Percentiles rank a stretch among this genome's conserved stretches.
Conservation (phyloP, 2,113 vertebrate genomes). For the Paedocypris sp. region DNA sequence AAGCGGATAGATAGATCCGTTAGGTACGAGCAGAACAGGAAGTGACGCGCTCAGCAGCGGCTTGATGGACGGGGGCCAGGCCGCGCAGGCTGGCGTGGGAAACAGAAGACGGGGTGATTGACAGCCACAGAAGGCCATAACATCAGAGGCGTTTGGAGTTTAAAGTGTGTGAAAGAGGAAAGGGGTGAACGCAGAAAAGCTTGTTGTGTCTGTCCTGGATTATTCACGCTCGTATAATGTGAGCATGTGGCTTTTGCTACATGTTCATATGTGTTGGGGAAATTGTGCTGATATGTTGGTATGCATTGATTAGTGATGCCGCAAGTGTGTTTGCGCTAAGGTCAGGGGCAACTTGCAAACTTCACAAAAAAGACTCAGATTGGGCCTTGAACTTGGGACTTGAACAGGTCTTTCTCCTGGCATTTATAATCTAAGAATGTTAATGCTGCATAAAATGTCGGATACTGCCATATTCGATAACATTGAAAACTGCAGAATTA, state of each 20-base stretch:
- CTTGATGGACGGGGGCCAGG: not conserved
- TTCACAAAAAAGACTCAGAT: too few relatives aligned
- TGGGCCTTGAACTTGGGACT: too few relatives aligned
- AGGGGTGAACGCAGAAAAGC: not conserved
- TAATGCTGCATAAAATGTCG: too few relatives aligned
- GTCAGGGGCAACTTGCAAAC: too few relatives aligned
- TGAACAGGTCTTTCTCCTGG: too few relatives aligned
- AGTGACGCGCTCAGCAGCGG: not conserved
- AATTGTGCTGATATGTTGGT: too few relatives aligned
- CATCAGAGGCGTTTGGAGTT: constrained; percentile 25
- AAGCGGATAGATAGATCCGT: too few relatives aligned
- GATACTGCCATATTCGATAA: too few relatives aligned
- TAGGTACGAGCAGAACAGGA: not conserved
- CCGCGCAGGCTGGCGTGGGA: constrained; percentile 21
- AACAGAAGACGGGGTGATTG: constrained; percentile 35
- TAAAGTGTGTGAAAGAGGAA: constrained; percentile 7
- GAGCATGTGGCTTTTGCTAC: constrained; percentile 19
- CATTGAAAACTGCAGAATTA: too few relatives aligned
- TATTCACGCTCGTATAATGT: constrained; percentile 14
- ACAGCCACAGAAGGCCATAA: constrained; percentile 41
- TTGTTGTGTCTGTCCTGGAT: constrained; percentile 12
- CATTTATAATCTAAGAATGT: too few relatives aligned
- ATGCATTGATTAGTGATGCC: constrained; percentile 14
- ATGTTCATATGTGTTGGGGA: constrained; percentile 9
- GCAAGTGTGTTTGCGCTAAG: constrained; percentile 1